Evolutionary conservation across 2,888 invertebrate species (phyloP), one percentile per base, ranked within the genome.

Genomic region (Hirtodrosophila trivittata): DNA sequence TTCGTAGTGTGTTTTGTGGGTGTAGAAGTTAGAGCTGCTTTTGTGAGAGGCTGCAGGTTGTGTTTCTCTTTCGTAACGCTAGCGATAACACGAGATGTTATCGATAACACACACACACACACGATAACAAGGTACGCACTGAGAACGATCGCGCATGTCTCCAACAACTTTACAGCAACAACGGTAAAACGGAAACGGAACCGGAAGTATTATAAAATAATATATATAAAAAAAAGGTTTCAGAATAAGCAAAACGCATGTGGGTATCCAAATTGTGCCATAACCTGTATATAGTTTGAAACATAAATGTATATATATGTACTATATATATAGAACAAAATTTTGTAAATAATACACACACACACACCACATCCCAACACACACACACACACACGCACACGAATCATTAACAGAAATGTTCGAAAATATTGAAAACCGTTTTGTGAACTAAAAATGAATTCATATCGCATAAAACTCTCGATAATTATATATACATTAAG

Each of bases 321-420:
- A n/a, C n/a, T n/a, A n/a, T 26, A 32, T 18, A 45, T 28, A n/a
- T 30, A 21, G 14, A 59, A 45, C 39, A 18, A 68, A 70, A 68
- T 68, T 64, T 35, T 67, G 70, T 70, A 70, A 73, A 70, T 70
- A 70, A 70, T 37, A 50, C 35, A 68, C 28, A 52, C 13, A 42
- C 14, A 51, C 25, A 46, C 14, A 38, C 32, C 26, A 45, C 33
- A 45, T 9, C 33, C 30, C 41, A 9, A 46, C 38, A 52, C 43
- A 38, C 37, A 32, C 21, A 42, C 64, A 45, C 35, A 26, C 35
- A 13, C 33, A 13, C 10, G n/a, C 28, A 30, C 37, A 43, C 26
- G 35, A 70, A 26, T 32, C 14, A 12, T 30, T 37, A 59, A 33
- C 28, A 21, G 8, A 58, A 51, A 43, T 35, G 41, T 25, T 18